Percentiles rank a stretch among this genome's conserved stretches.
Evolutionary conservation across 1,140 invertebrate species (phyloP).

Genomic region (Calephelis virginiensis): DNA sequence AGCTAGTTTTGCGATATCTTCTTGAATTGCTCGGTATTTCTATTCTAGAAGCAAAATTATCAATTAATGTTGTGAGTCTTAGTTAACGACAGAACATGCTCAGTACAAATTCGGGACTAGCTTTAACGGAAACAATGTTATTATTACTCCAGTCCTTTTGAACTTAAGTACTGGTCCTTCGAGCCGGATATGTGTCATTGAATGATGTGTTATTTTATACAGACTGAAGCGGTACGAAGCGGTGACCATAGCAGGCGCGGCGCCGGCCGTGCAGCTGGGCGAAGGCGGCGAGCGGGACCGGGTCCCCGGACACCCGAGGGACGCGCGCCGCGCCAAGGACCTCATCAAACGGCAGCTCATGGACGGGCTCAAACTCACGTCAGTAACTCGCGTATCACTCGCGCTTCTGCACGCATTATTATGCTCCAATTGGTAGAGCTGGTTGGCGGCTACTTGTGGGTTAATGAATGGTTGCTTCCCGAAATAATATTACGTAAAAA

Average conservation of each 20-base stretch:
- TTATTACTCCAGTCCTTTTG: neutral
- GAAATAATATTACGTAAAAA: too few species aligned
- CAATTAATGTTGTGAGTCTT: too few species aligned
- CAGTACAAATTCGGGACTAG: too few species aligned
- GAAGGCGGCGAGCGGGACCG: conserved; percentile 26
- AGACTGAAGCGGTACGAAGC: conserved; percentile 69
- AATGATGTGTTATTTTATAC: neutral
- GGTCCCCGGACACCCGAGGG: conserved; percentile 37
- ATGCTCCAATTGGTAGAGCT: too few species aligned
- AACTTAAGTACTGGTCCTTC: neutral
- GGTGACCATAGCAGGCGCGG: conserved; percentile 55
- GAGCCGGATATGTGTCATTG: neutral
- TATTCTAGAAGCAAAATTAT: too few species aligned
- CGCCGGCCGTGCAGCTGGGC: conserved; percentile 51
- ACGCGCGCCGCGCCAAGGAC: conserved; percentile 57
- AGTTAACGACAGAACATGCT: too few species aligned
- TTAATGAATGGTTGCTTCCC: neutral
- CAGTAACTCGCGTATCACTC: conserved; percentile 25
- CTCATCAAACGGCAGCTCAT: conserved; percentile 60
- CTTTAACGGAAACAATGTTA: neutral
- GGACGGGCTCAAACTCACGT: conserved; percentile 63
- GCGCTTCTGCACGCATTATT: neutral
- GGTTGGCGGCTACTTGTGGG: neutral
- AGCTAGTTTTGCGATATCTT: too few species aligned
- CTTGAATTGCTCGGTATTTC: too few species aligned